Base-by-base conservation (phyloP, 2,113 vertebrate species). In the Amblyornis subalaris region DNA sequence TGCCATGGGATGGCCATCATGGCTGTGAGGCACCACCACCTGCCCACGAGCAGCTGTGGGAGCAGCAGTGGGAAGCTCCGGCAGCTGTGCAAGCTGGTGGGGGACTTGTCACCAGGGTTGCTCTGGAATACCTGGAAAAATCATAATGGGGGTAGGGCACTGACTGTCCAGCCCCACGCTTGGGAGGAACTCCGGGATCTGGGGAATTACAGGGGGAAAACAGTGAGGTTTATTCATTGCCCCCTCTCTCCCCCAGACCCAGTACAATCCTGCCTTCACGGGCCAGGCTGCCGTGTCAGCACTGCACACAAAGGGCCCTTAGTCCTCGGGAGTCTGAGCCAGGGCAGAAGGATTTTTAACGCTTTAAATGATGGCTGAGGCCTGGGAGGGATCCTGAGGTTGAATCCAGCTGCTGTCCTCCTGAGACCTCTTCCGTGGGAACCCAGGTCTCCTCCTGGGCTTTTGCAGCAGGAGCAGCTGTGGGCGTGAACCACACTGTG, bases 181-280 rank as follows among this genome's bases (percentile, higher is more conserved):
- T 9, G n/a, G 31, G 75, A 90, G 75, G 61, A 85, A 50, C 74
- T 29, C 36, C 0, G 4, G 45, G 67, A 35, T 69, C 42, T 60
- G 79, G 73, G 4, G 35, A 78, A 47, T 75, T 88, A 67, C 8
- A 25, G 29, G 85, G n/a, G 51, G 54, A 45, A 92, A 92, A 94
- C 94, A 95, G 93, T 70, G 86, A 85, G 14, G 54, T 94, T 93
- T 73, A 94, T 95, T 95, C 94, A 94, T 77, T 18, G 60, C 36
- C 71, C 61, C 61, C 26, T 60, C 53, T 54, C 47, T 71, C 42
- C 77, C 72, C 88, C 10, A 6, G 57, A 35, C 57, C n/a, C 36
- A 0, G 44, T 58, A 88, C 94, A 91, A 85, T 75, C 78, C 88
- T 67, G 85, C 77, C 90, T 85, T 77, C 29, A 71, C 10, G 28